Evolutionary conservation across 2,888 invertebrate species (phyloP).

Genomic region (Drosophila koepferae): DNA sequence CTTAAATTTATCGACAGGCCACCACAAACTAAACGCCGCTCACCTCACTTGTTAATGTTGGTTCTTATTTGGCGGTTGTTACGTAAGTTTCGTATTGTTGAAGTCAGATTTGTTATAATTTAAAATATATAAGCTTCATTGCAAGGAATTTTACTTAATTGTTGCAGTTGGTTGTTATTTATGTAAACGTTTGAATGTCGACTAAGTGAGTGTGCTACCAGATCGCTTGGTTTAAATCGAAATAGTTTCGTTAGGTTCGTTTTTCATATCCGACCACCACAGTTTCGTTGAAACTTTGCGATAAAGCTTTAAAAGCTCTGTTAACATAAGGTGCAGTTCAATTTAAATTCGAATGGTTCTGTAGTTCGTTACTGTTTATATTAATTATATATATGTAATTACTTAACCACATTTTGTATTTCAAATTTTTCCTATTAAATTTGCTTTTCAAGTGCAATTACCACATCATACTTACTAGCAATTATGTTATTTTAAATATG

Average conservation of each 20-base stretch:
- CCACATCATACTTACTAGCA: background rate
- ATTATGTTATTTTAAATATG: constrained; percentile 8
- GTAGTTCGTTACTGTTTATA: background rate
- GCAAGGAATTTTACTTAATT: no score
- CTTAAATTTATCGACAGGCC: constrained; percentile 25
- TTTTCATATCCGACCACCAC: constrained; percentile 31
- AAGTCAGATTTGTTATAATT: no score
- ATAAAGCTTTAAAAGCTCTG: background rate
- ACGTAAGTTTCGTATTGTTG: background rate
- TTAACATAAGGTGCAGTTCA: constrained; percentile 2
- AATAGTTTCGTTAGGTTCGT: constrained; percentile 4
- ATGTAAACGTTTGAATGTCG: background rate
- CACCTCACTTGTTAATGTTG: background rate
- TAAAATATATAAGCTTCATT: no score
- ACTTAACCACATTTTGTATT: no score
- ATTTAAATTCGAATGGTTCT: constrained; percentile 7
- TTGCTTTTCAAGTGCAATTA: background rate
- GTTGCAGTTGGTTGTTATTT: no score
- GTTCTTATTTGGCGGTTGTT: background rate
- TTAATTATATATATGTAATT: no score
- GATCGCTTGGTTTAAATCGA: background rate
- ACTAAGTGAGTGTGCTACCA: background rate
- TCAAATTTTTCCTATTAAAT: no score
- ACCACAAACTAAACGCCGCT: constrained; percentile 1
- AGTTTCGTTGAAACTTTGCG: background rate